Evolutionary conservation across 2,797 vertebrate genomes (phyloP).

Genomic region (Triplophysa bombifrons): DNA sequence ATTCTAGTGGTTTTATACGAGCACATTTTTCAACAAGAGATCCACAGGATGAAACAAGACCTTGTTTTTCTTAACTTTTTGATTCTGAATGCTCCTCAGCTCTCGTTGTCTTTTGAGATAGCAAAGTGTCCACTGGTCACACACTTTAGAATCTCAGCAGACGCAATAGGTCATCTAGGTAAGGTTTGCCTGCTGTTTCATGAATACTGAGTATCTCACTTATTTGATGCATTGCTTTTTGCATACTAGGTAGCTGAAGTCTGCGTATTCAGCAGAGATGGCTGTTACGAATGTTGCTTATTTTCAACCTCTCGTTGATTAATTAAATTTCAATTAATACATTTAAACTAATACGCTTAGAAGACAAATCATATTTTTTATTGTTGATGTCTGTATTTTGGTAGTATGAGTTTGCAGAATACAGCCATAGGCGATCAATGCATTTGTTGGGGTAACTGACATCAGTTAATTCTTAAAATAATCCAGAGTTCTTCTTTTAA

Average conservation of each 20-base stretch:
- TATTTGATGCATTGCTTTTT: slow-evolving; percentile 3
- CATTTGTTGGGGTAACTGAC: background rate
- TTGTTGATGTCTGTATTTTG: background rate
- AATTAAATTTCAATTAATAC: no score
- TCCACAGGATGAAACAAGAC: background rate
- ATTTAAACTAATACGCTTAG: no score
- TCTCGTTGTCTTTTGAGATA: background rate
- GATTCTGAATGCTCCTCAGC: background rate
- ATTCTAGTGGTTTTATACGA: background rate
- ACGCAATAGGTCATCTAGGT: slow-evolving; percentile 4
- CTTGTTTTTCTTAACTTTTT: background rate
- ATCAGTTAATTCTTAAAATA: background rate
- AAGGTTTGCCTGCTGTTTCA: background rate
- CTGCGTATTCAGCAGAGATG: background rate
- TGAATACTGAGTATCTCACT: slow-evolving; percentile 2
- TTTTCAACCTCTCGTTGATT: background rate
- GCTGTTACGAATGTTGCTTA: background rate
- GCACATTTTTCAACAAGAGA: background rate
- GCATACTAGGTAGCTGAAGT: background rate
- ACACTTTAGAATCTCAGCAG: background rate
- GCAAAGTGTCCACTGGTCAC: background rate
- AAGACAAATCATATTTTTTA: no score
- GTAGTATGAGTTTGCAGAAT: background rate
- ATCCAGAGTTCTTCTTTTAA: background rate
- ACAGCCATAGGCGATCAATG: background rate